Evolutionary conservation across 2,797 vertebrate species (phyloP), one percentile per base, ranked within the genome.

Genomic region (Heterohyrax brucei): DNA sequence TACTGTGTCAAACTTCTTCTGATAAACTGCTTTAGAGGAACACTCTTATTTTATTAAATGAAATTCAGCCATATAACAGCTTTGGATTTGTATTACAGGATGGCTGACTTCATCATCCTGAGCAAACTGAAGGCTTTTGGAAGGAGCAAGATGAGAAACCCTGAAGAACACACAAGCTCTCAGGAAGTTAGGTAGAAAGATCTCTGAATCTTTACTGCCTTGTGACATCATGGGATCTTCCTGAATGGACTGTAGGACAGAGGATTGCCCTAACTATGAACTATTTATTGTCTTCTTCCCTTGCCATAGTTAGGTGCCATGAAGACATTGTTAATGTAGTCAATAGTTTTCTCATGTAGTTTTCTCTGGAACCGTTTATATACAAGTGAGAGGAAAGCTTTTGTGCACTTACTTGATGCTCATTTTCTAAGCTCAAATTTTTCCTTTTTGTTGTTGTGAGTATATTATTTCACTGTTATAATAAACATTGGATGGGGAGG

Each of bases 221-320:
- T 56, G 56, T 62, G 85, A 95, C 93, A 48, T 66, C 94, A 64
- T 76, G 44, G 90, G 33, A 1, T 21, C 70, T 76, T 46, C 79
- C 50, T 70, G 24, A 93, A 73, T 92, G 75, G 95, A 96, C 89
- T 83, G 28, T 50, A 30, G 96, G 89, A 93, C 87, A 68, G 81
- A 95, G 56, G 79, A 83, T 56, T 62, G 75, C 44, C 13, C 75
- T 66, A 18, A 91, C 62, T 86, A 88, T 87, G 96, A 96, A 98
- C 96, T 98, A 98, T 98, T 98, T 98, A 98, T 98, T 98, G 98
- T 94, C 94, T 98, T 89, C 83, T 96, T 91, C 85, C 0, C 79
- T 22, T 0, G 44, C 62, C 91, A 94, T 91, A 62, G 82, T 94
- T 90, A 96, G 89, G 80, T 53, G 85, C 62, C 48, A 28, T 56